Percentiles rank a stretch among this genome's conserved stretches.
These are phyloP conservation scores for Ptilonorhynchus violaceus DNA, from an alignment of 2,113 vertebrate genomes.

Conservation along the genomic window DNA sequence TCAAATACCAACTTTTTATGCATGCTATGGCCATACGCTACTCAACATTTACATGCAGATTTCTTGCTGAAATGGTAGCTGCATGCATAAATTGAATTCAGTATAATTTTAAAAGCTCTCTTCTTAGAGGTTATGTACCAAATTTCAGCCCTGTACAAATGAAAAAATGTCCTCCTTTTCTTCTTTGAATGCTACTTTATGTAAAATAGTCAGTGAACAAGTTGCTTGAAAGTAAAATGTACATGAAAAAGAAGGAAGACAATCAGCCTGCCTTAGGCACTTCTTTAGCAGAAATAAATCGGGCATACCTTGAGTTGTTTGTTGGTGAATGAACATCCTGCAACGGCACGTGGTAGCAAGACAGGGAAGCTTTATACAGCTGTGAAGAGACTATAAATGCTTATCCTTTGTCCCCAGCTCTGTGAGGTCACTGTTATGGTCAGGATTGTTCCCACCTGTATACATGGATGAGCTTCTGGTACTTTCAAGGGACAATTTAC, in stretches of 20 bases:
- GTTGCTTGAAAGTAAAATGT: neutral
- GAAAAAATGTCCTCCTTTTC: neutral
- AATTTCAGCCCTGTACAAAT: neutral
- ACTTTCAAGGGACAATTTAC: neutral
- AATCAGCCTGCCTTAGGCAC: neutral
- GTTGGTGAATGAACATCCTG: neutral
- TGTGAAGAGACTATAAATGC: neutral
- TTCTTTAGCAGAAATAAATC: neutral
- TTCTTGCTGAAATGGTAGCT: neutral
- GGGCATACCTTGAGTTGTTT: neutral
- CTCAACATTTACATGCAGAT: neutral
- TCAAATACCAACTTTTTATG: neutral
- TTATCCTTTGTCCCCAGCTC: neutral
- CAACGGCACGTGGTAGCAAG: neutral
- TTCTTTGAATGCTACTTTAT: neutral
- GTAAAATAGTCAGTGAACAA: neutral
- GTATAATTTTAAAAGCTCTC: neutral
- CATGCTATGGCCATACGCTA: neutral
- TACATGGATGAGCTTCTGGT: no score
- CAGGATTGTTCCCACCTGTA: neutral
- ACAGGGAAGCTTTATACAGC: neutral
- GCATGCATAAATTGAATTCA: neutral
- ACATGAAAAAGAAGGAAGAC: neutral
- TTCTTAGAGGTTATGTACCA: neutral
- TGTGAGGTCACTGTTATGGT: neutral